These are phyloP conservation scores for Xyliphius kryptos DNA, from an alignment of 2,113 vertebrate genomes.

Conservation along the genomic window DNA sequence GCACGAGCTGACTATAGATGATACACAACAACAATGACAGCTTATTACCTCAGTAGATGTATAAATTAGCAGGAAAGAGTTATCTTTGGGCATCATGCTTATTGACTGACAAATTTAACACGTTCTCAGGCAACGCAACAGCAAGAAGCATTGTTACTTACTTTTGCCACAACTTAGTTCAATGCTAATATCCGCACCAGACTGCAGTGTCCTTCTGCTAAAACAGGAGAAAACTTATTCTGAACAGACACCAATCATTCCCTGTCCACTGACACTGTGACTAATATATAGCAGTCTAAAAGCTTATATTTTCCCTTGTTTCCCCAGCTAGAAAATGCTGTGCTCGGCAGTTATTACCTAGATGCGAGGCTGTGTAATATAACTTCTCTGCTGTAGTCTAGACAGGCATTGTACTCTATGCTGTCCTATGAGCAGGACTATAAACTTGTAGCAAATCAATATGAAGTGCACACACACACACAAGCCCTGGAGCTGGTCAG, in stretches of 20 bases:
- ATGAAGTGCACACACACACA: conserved; percentile 18
- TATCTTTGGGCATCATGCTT: no score
- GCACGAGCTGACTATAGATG: no score
- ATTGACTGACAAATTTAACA: no score
- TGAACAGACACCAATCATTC: conserved; percentile 3
- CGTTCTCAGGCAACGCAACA: no score
- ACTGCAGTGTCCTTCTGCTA: not conserved
- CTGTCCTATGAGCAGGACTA: conserved; percentile 8
- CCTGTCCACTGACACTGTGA: not conserved
- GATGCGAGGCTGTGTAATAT: conserved; percentile 1
- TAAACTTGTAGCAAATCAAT: conserved; percentile 55
- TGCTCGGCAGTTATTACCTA: no score
- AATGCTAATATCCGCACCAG: no score
- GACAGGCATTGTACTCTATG: not conserved
- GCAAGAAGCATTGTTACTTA: no score
- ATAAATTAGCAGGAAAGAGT: no score
- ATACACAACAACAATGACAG: no score
- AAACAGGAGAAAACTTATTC: conserved; percentile 7
- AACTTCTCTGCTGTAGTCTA: conserved; percentile 2
- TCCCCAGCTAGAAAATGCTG: not conserved
- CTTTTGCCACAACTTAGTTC: no score
- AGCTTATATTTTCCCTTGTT: not conserved
- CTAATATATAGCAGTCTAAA: conserved; percentile 3
- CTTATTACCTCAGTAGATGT: no score
- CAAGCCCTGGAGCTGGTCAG: not conserved